Conservation (phyloP, 2,113 vertebrate species). For the Glaucidium brasilianum region DNA sequence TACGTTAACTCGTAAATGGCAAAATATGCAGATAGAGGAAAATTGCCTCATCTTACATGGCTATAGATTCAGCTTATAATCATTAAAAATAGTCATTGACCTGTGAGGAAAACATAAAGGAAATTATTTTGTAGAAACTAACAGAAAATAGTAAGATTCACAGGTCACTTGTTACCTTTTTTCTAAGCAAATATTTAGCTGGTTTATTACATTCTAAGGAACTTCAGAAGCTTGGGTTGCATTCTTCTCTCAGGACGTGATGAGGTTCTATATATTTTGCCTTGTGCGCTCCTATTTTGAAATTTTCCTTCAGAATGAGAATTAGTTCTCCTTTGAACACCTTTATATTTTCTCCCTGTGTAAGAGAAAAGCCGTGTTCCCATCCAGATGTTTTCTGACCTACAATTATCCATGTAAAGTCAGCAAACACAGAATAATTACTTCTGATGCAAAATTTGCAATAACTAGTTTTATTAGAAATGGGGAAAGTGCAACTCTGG, state of each 20-base stretch:
- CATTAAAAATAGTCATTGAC: constrained; percentile 37
- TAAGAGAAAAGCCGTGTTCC: neutral
- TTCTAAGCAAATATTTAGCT: constrained; percentile 32
- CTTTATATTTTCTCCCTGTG: neutral
- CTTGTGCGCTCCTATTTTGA: neutral
- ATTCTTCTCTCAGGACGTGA: neutral
- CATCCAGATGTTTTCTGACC: neutral
- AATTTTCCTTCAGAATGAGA: constrained; percentile 19
- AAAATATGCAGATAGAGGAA: neutral
- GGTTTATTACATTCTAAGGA: constrained; percentile 17
- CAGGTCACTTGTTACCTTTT: neutral
- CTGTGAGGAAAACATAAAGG: constrained; percentile 21
- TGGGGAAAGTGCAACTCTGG: neutral
- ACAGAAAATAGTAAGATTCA: constrained; percentile 12
- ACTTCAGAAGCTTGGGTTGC: neutral
- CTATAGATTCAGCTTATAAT: constrained; percentile 21
- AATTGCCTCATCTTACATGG: neutral
- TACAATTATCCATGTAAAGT: neutral
- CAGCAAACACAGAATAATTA: constrained; percentile 27
- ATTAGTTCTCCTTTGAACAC: constrained; percentile 34
- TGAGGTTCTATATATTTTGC: neutral
- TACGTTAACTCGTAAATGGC: neutral
- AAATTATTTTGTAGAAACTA: constrained; percentile 11
- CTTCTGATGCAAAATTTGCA: neutral
- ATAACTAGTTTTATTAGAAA: constrained; percentile 12